Conservation (phyloP, 1,140 invertebrate genomes). For the Akabosia matsudoensis region DNA sequence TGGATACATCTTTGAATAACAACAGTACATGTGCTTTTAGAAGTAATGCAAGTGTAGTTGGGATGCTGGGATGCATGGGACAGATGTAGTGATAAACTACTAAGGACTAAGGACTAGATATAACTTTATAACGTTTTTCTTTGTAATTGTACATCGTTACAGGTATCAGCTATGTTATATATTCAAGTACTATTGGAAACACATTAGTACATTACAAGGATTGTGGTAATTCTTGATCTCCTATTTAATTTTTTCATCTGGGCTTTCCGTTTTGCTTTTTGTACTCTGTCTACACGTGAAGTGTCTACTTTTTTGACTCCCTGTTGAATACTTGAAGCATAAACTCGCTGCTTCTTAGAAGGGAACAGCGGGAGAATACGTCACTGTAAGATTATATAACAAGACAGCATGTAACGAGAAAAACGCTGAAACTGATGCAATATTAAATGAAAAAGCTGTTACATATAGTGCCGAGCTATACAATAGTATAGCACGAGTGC, state of each 20-base stretch:
- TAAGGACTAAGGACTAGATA: neutral
- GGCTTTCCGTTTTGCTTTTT: slow-evolving; percentile 6
- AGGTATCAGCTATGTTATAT: too few relatives aligned
- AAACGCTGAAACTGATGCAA: neutral
- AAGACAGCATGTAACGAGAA: neutral
- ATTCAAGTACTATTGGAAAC: too few relatives aligned
- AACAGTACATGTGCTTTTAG: too few relatives aligned
- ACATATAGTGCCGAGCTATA: neutral
- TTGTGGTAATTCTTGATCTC: too few relatives aligned
- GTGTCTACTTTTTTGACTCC: slow-evolving; percentile 13
- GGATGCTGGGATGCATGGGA: too few relatives aligned
- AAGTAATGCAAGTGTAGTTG: too few relatives aligned
- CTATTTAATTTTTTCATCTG: neutral
- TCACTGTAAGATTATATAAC: too few relatives aligned
- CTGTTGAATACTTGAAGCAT: slow-evolving; percentile 17
- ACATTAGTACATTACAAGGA: too few relatives aligned
- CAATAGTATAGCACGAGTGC: too few relatives aligned
- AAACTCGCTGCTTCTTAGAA: neutral
- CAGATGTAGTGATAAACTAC: neutral
- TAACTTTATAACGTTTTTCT: slow-evolving; percentile 7
- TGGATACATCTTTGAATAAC: too few relatives aligned
- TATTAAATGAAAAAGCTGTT: slow-evolving; percentile 3
- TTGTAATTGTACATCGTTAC: too few relatives aligned
- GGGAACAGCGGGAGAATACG: neutral
- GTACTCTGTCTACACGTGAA: slow-evolving; percentile 2